A percentile compares a stretch with the other conserved stretches of the same genome.
Conservation (phyloP, 2,888 invertebrate species). For the Elaeidobius kamerunicus region DNA sequence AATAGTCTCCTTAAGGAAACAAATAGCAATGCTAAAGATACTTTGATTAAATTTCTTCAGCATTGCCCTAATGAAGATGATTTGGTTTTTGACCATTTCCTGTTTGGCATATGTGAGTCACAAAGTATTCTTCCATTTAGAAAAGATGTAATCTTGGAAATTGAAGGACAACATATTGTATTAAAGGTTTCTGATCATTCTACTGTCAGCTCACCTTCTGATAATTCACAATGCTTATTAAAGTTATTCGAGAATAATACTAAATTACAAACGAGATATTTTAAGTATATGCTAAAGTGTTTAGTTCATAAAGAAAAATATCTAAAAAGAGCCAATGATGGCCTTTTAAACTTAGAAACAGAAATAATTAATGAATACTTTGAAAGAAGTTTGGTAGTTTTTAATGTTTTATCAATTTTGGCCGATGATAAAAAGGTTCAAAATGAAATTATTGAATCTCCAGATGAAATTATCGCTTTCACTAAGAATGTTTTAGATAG, state of each 20-base stretch:
- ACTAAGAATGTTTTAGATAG: conserved; percentile 50
- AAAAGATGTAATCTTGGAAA: conserved; percentile 38
- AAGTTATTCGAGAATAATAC: conserved; percentile 43
- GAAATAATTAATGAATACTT: conserved; percentile 43
- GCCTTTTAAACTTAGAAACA: conserved; percentile 48
- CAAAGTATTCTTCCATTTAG: conserved; percentile 37
- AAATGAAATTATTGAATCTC: conserved; percentile 49
- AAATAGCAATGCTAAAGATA: conserved; percentile 43
- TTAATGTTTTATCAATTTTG: conserved; percentile 55
- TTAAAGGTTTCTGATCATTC: conserved; percentile 33
- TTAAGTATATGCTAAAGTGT: conserved; percentile 48
- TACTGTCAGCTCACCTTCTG: conserved; percentile 35
- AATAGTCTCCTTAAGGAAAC: conserved; percentile 35
- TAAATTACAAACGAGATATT: conserved; percentile 43
- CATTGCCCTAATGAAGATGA: conserved; percentile 33
- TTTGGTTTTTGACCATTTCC: conserved; percentile 42
- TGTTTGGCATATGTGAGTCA: conserved; percentile 41
- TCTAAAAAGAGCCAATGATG: conserved; percentile 41
- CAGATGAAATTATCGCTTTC: conserved; percentile 51
- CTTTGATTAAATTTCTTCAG: conserved; percentile 38
- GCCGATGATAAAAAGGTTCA: conserved; percentile 51
- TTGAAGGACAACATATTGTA: conserved; percentile 34
- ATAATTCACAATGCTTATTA: conserved; percentile 44
- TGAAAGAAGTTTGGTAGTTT: conserved; percentile 50
- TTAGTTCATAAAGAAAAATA: conserved; percentile 42